Evolutionary conservation across 2,113 vertebrate genomes (phyloP).

Genomic region (Leptobrachium leishanense): DNA sequence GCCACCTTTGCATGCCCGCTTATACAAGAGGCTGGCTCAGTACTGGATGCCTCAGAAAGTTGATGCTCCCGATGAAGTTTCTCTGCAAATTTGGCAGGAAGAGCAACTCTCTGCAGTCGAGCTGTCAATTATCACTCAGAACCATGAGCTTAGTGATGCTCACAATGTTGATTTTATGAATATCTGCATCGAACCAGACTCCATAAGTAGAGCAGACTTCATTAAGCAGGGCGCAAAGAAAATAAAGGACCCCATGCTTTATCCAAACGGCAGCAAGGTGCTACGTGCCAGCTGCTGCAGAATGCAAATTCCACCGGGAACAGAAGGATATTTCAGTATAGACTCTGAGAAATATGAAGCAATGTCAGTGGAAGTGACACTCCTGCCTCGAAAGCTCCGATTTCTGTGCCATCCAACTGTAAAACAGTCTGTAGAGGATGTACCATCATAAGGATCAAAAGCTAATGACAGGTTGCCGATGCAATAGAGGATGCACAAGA

Average conservation of each 20-base stretch:
- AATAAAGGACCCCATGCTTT: conserved; percentile 66
- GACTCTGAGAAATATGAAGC: conserved; percentile 93
- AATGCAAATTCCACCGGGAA: conserved; percentile 79
- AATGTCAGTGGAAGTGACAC: conserved; percentile 86
- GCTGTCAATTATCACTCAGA: conserved; percentile 85
- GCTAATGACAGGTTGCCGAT: background rate
- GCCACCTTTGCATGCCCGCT: conserved; percentile 76
- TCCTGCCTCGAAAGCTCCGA: conserved; percentile 86
- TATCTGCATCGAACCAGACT: conserved; percentile 81
- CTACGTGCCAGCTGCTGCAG: conserved; percentile 79
- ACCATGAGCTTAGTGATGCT: conserved; percentile 81
- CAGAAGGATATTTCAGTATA: conserved; percentile 81
- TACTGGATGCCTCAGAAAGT: conserved; percentile 77
- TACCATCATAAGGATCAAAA: background rate
- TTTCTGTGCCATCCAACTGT: conserved; percentile 86
- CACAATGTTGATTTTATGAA: conserved; percentile 83
- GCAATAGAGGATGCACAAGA: too few species aligned
- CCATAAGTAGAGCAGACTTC: conserved; percentile 81
- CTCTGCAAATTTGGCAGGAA: conserved; percentile 75
- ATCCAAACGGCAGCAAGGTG: conserved; percentile 66
- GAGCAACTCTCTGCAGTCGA: conserved; percentile 81
- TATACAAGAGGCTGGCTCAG: conserved; percentile 73
- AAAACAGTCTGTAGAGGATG: conserved; percentile 52
- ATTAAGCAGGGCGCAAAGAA: conserved; percentile 79
- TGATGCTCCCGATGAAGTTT: conserved; percentile 60